These are phyloP conservation scores for Lepidurus couesii DNA, from an alignment of 1,140 invertebrate genomes.

Conservation along the genomic window DNA sequence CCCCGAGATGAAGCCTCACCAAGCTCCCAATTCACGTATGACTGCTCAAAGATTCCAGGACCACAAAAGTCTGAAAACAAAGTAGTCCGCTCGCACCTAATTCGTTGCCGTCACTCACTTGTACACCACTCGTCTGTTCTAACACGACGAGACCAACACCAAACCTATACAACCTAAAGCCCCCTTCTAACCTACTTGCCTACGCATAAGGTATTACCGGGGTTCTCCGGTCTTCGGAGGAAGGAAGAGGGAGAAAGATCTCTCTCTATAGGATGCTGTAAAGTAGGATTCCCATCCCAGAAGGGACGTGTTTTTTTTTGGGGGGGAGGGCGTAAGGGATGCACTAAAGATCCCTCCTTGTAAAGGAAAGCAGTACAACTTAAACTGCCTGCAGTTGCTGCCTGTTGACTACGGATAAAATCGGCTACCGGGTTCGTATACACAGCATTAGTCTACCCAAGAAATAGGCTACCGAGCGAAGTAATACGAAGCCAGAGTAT, in stretches of 20 bases:
- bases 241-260: not conserved
- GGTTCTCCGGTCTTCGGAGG: not conserved
- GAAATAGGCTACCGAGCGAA: too few relatives aligned
- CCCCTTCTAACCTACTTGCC: not conserved
- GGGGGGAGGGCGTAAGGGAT: too few relatives aligned
- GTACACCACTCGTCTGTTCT: not conserved
- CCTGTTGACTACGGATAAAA: too few relatives aligned
- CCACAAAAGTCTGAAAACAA: not conserved
- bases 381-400: too few relatives aligned
- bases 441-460: too few relatives aligned
- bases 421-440: too few relatives aligned
- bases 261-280: not conserved
- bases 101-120: not conserved
- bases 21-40: not conserved
- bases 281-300: not conserved
- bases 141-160: not conserved
- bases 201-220: not conserved
- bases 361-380: too few relatives aligned
- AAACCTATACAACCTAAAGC: not conserved
- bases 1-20: not conserved
- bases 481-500: too few relatives aligned
- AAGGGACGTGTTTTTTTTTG: too few relatives aligned
- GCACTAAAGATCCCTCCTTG: too few relatives aligned
- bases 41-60: slow-evolving; percentile 1
- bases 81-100: not conserved